phyloP scores from a whole-genome alignment of 2,888 invertebrate species.

The Agrilus biguttatus region DNA sequence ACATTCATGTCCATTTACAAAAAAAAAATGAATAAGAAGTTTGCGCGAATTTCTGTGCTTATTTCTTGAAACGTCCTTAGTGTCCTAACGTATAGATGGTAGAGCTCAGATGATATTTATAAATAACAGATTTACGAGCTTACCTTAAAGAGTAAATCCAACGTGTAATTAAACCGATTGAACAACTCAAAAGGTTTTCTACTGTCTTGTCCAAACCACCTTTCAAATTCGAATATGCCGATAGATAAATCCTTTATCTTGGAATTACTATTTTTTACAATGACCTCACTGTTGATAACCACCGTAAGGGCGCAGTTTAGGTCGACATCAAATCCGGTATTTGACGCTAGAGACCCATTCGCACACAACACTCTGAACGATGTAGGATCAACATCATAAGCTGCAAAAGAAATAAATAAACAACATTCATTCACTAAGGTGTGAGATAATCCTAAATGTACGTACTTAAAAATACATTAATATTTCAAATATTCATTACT shows the following conservation, averaged over 20 bases:
- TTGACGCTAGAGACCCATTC: conserved; percentile 40
- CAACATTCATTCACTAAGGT: background rate
- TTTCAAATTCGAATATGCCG: conserved; percentile 20
- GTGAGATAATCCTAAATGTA: no score
- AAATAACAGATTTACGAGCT: conserved; percentile 2
- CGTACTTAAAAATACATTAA: no score
- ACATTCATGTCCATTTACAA: no score
- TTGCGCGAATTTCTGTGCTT: no score
- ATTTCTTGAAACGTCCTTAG: no score
- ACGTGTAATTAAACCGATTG: conserved; percentile 38
- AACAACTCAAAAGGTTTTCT: conserved; percentile 41
- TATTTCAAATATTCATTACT: no score
- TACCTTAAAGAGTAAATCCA: conserved; percentile 45
- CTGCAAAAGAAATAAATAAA: background rate
- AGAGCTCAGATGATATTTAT: no score
- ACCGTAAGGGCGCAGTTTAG: conserved; percentile 40
- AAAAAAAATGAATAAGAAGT: no score
- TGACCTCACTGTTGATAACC: conserved; percentile 47
- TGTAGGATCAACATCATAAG: conserved; percentile 1
- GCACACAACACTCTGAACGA: conserved; percentile 42
- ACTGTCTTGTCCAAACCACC: conserved; percentile 21
- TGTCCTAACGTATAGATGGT: no score
- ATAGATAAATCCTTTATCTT: conserved; percentile 19
- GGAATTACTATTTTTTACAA: conserved; percentile 29
- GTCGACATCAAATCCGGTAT: conserved; percentile 37